Conservation (phyloP, 1,140 invertebrate genomes). For the Lasaia peninsularis region DNA sequence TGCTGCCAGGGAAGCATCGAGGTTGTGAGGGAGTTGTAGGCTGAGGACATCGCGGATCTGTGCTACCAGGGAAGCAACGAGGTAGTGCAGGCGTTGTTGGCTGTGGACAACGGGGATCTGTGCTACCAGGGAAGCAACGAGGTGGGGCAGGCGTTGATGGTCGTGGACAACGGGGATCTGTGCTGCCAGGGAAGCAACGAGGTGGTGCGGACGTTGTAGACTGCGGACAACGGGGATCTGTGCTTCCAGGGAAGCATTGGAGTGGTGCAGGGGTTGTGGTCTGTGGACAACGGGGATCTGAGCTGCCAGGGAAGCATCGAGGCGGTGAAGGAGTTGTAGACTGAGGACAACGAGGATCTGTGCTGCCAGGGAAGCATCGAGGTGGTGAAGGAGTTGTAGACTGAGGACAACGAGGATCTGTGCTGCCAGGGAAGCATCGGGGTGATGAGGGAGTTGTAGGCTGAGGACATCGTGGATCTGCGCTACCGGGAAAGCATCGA, state of each 20-base stretch:
- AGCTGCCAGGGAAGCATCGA: constrained; percentile 51
- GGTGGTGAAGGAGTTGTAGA: constrained; percentile 32
- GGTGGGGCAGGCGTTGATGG: constrained; percentile 31
- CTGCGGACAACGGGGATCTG: constrained; percentile 46
- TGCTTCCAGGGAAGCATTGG: constrained; percentile 38
- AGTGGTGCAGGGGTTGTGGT: constrained; percentile 20
- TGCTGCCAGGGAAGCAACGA: too few relatives aligned
- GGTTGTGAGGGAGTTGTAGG: constrained; percentile 39
- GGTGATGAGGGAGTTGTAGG: constrained; percentile 37
- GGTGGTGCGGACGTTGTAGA: constrained; percentile 28
- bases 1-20: constrained; percentile 64
- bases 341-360: constrained; percentile 47
- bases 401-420: constrained; percentile 61
- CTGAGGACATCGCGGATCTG: constrained; percentile 57
- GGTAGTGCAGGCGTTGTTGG: constrained; percentile 34
- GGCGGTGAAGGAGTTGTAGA: constrained; percentile 12
- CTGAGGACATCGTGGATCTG: constrained; percentile 57
- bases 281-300: constrained; percentile 55
- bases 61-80: constrained; percentile 44
- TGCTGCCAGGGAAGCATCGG: constrained; percentile 61
- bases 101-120: constrained; percentile 61
- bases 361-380: constrained; percentile 55
- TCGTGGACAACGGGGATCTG: constrained; percentile 62
- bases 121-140: constrained; percentile 64
- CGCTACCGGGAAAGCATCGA: constrained; percentile 63